Evolutionary conservation across 2,113 vertebrate species (phyloP).

Genomic region (Vidua macroura): DNA sequence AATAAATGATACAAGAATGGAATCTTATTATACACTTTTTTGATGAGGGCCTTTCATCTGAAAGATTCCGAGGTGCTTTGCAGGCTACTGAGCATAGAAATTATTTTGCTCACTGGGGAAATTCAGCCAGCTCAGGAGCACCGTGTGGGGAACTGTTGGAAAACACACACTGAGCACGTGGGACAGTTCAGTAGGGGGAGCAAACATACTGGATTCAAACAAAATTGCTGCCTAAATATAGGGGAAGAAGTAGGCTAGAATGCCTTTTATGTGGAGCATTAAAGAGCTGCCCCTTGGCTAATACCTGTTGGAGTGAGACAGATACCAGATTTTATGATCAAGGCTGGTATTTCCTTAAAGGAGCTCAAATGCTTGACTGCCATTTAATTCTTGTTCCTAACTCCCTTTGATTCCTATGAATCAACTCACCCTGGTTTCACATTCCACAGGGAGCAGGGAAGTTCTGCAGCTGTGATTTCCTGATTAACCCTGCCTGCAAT

Average conservation of each 20-base stretch:
- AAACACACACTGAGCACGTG: background rate
- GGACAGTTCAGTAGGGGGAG: slow-evolving; percentile 11
- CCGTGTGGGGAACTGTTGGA: background rate
- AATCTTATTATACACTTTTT: slow-evolving; percentile 41
- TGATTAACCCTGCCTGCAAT: background rate
- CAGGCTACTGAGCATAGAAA: slow-evolving; percentile 25
- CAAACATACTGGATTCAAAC: background rate
- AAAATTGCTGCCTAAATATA: background rate
- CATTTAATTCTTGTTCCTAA: background rate
- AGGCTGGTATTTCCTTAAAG: slow-evolving; percentile 6
- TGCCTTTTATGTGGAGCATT: background rate
- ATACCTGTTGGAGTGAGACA: background rate
- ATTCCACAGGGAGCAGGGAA: background rate
- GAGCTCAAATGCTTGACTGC: background rate
- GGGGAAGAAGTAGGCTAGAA: background rate
- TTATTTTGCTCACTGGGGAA: slow-evolving; percentile 9
- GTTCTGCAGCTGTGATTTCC: background rate
- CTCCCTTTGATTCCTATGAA: background rate
- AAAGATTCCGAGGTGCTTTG: slow-evolving; percentile 32
- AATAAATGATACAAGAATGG: slow-evolving; percentile 51
- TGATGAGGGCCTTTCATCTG: slow-evolving; percentile 48
- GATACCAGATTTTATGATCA: background rate
- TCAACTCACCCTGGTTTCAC: background rate
- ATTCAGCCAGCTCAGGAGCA: background rate
- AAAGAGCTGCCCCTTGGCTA: background rate